Evolutionary conservation across 2,113 vertebrate species (phyloP), one percentile per base, ranked within the genome.

Genomic region (Noctilio leporinus): DNA sequence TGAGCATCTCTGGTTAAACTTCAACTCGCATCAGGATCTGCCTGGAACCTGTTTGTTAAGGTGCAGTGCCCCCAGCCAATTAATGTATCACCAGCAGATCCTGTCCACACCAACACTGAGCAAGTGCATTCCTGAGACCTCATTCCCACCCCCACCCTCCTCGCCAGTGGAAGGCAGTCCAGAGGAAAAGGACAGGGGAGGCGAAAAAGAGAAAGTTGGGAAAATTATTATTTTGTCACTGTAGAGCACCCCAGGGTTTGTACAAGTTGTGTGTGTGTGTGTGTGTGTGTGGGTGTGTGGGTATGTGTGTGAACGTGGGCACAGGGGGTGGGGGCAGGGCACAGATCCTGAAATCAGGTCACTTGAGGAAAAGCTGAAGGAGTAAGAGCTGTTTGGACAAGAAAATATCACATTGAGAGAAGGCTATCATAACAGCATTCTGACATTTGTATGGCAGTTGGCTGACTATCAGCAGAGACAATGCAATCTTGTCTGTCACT

Each of bases 11-110:
- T 96, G 97, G 98, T 98, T 98, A 98, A 98, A 89, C 94, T 98
- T 98, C 98, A 98, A 98, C 97, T 76, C 97, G 97, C 97, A 96
- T 95, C 76, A 30, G 97, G 94, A 98, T 86, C 97, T 90, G 96
- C 96, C 97, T 94, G 86, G 82, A 98, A 97, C 98, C 88, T 96
- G 95, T 95, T 97, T 1, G 40, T 97, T 97, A 86, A 98, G 96
- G 97, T 97, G 95, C 95, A 96, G 87, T 78, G 90, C 95, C 96
- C 96, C 91, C 24, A 53, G 88, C 96, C 98, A 98, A 98, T 98
- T 97, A 98, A 97, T 97, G 96, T 89, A 97, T 97, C 97, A 96
- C 95, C 2, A 0, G 89, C 70, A 97, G 47, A 96, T 51, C 82
- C 12, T 26, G 96, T 88, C 93, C 55, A 47, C 85, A 26, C 49